A percentile compares a stretch with the other conserved stretches of the same genome.
These are phyloP conservation scores for Pleuronectes platessa DNA, from an alignment of 2,113 vertebrate species.

Conservation along the genomic window DNA sequence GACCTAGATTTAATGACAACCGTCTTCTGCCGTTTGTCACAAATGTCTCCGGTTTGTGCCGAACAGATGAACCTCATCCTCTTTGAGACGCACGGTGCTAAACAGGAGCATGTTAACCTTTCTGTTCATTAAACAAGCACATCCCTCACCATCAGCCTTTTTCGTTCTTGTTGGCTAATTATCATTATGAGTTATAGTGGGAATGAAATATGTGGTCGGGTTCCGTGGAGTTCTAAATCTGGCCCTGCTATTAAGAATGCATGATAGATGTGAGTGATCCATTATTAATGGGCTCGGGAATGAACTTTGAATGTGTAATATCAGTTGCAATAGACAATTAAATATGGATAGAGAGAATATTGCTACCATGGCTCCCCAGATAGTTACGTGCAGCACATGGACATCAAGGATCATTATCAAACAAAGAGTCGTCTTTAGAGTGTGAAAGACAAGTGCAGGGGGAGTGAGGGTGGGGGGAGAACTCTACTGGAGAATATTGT, in stretches of 20 bases:
- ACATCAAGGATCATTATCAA: conserved; percentile 48
- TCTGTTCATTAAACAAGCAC: conserved; percentile 41
- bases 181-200: conserved; percentile 49
- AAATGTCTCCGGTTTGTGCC: conserved; percentile 13
- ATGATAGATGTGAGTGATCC: conserved; percentile 65
- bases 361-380: conserved; percentile 28
- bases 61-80: conserved; percentile 2
- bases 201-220: conserved; percentile 50
- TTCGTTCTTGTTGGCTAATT: conserved; percentile 39
- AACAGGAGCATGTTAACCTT: conserved; percentile 32
- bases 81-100: background rate
- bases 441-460: background rate
- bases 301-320: conserved; percentile 72
- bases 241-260: conserved; percentile 69
- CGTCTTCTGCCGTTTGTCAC: conserved; percentile 24
- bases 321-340: conserved; percentile 63
- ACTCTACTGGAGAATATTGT: background rate
- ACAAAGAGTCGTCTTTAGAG: conserved; percentile 21
- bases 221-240: conserved; percentile 64
- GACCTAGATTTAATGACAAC: conserved; percentile 49
- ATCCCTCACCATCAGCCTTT: conserved; percentile 33
- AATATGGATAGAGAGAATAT: conserved; percentile 62
- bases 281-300: conserved; percentile 70
- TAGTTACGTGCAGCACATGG: conserved; percentile 3
- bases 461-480: background rate